Conservation (phyloP, 2,888 invertebrate genomes). For the Blastobasis lacticolella region DNA sequence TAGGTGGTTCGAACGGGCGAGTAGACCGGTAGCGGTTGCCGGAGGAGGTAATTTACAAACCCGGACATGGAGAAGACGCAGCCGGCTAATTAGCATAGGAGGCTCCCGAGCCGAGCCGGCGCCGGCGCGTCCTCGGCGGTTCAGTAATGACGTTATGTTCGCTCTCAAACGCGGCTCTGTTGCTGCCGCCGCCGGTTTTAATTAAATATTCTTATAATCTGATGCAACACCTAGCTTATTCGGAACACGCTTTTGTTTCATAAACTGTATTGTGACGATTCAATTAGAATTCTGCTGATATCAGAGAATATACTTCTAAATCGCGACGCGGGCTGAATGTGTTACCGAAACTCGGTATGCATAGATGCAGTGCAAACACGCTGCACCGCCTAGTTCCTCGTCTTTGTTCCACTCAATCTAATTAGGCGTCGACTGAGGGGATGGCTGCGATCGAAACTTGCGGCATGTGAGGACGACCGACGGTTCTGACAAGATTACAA, state of each 20-base stretch:
- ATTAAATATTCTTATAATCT: slow-evolving; percentile 3
- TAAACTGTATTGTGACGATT: too few species aligned
- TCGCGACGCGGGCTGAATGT: too few species aligned
- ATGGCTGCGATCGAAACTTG: slow-evolving; percentile 50
- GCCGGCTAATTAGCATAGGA: slow-evolving; percentile 26
- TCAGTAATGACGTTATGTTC: slow-evolving; percentile 23
- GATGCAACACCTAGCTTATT: too few species aligned
- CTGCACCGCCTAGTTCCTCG: slow-evolving; percentile 13
- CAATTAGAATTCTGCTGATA: too few species aligned
- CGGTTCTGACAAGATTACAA: slow-evolving; percentile 45
- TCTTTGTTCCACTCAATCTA: slow-evolving; percentile 44
- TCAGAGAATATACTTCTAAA: too few species aligned
- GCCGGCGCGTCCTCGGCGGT: slow-evolving; percentile 10
- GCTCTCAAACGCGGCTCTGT: slow-evolving; percentile 7
- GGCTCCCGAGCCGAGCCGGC: slow-evolving; percentile 15
- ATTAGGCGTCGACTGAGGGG: slow-evolving; percentile 47
- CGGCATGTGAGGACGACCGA: slow-evolving; percentile 35
- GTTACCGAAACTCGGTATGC: too few species aligned
- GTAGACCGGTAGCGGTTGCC: slow-evolving; percentile 16
- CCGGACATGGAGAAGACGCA: slow-evolving; percentile 18
- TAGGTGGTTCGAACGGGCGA: slow-evolving; percentile 11
- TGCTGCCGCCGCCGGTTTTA: not conserved
- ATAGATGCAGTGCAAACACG: slow-evolving; percentile 24
- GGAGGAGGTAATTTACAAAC: slow-evolving; percentile 26
- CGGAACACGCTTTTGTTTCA: too few species aligned